A percentile compares a stretch with the other conserved stretches of the same genome.
These are phyloP conservation scores for Hoplostethus atlanticus DNA, from an alignment of 2,797 vertebrate species.

Conservation along the genomic window DNA sequence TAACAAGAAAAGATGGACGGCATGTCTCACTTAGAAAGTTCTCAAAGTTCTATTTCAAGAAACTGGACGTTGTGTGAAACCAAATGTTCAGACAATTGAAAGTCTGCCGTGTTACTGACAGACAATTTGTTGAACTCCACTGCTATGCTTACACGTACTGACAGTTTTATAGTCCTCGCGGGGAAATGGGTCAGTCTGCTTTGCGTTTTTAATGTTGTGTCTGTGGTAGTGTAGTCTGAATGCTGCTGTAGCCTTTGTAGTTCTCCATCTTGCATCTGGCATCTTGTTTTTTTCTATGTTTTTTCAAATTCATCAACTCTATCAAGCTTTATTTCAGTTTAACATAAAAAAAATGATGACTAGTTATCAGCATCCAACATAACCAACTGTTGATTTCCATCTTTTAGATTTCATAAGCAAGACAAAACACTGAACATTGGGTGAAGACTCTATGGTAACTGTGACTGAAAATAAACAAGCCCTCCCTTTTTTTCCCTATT, in stretches of 20 bases:
- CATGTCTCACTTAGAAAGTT: not conserved
- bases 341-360: no score
- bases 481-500: not conserved
- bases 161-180: slow-evolving; percentile 2
- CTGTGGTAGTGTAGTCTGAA: no score
- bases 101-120: not conserved
- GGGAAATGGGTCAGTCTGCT: not conserved
- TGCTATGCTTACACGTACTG: not conserved
- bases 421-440: not conserved
- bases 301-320: no score
- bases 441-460: slow-evolving; percentile 25
- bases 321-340: no score
- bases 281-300: no score
- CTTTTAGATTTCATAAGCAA: no score
- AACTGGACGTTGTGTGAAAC: not conserved
- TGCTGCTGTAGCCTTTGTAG: no score
- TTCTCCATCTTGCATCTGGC: no score
- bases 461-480: slow-evolving; percentile 41
- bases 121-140: not conserved
- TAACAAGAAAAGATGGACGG: not conserved
- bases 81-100: not conserved
- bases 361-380: no score
- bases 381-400: no score
- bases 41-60: not conserved
- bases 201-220: not conserved